phyloP scores from a whole-genome alignment of 2,797 vertebrate genomes.

The Rhynchonycteris naso region DNA sequence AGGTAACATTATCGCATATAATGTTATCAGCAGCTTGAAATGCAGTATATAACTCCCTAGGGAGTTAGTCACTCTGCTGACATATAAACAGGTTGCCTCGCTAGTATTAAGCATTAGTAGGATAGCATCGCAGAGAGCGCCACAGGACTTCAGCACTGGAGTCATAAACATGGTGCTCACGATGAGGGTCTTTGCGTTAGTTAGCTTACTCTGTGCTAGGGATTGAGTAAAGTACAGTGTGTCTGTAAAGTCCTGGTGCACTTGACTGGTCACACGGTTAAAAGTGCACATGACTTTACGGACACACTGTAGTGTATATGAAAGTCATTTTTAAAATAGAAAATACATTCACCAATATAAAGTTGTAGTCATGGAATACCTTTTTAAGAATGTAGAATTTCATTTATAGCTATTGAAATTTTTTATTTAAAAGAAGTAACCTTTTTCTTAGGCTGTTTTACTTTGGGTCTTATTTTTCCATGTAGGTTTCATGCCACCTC shows the following conservation, averaged over 20 bases:
- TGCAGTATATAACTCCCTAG: background rate
- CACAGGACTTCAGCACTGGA: background rate
- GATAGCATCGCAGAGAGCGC: background rate
- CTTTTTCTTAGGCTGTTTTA: conserved; percentile 22
- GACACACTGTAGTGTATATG: background rate
- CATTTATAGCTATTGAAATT: background rate
- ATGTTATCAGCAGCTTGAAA: background rate
- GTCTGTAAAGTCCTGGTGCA: too few relatives aligned
- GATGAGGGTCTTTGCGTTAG: background rate
- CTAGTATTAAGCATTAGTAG: background rate
- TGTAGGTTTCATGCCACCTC: conserved; percentile 94
- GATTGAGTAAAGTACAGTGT: background rate
- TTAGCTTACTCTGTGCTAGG: background rate
- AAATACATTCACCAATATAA: background rate
- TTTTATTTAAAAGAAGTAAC: conserved; percentile 20
- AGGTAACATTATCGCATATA: background rate
- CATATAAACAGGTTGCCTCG: background rate
- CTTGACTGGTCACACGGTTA: too few relatives aligned
- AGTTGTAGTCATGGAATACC: background rate
- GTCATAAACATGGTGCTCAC: background rate
- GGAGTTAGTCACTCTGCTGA: background rate
- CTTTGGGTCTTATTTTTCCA: background rate
- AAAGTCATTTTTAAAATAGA: background rate
- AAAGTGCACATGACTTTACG: too few relatives aligned
- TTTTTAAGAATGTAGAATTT: background rate